A percentile compares a stretch with the other conserved stretches of the same genome.
Evolutionary conservation across 2,797 vertebrate genomes (phyloP).

Genomic region (Chiroxiphia lanceolata): DNA sequence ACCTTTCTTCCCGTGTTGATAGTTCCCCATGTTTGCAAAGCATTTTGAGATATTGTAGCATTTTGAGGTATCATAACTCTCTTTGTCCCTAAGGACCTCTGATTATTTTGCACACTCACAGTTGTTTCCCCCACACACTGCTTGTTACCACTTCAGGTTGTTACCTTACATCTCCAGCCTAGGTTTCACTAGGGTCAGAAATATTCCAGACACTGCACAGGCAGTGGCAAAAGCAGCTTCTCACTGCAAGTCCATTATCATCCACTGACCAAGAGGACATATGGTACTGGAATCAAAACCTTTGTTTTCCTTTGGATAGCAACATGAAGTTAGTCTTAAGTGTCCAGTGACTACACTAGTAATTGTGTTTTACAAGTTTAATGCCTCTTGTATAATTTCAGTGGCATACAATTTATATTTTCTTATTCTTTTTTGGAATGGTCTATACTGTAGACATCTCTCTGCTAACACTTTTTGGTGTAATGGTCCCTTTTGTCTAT

Average conservation of each 20-base stretch:
- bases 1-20: neutral
- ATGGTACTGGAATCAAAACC: neutral
- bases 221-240: neutral
- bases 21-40: neutral
- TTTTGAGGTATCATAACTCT: neutral
- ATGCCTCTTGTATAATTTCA: neutral
- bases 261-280: neutral
- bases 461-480: neutral
- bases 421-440: neutral
- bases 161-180: neutral
- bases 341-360: neutral
- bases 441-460: neutral
- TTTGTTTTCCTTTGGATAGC: neutral
- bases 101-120: rapidly evolving
- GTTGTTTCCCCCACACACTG: neutral
- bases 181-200: neutral
- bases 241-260: neutral
- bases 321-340: neutral
- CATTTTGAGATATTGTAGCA: neutral
- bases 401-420: neutral
- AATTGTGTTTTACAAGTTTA: neutral
- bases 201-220: neutral
- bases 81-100: neutral
- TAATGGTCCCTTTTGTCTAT: neutral
- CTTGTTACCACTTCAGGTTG: neutral